Evolutionary conservation across 2,888 invertebrate genomes (phyloP), one percentile per base, ranked within the genome.

Genomic region (Mechanitis messenoides): DNA sequence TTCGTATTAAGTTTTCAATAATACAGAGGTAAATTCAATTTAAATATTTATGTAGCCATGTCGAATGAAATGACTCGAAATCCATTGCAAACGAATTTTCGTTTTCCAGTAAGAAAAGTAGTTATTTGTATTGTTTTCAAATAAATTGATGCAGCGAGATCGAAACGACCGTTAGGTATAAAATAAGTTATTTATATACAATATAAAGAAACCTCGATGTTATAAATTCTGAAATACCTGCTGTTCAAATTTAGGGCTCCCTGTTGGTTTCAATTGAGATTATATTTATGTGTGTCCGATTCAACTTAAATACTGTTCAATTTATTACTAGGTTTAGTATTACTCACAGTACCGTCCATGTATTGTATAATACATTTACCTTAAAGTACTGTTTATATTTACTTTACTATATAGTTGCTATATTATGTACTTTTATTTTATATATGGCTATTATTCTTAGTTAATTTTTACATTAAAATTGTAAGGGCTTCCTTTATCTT

Each of bases 221-320:
- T 71, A 75, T 75, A 78, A 77, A 77, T 73, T 75, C 69, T 68
- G 64, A 71, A 71, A 71, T 62, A 64, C 61, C 64, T 65, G 64
- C 67, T 59, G 58, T 45, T 50, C 55, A 55, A 55, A 56, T 62
- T 68, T 61, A 60, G 59, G 54, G 55, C 59, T 50, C 63, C 59
- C 63, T 60, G 60, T 65, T 65, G 65, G 66, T 62, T 61, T 65
- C 59, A 59, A 63, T 55, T 61, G 46, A 64, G 60, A 67, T 64
- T 45, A 65, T 63, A 63, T 66, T 65, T 65, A 65, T 58, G 47
- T 55, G 38, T 64, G 47, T 65, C 47, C 45, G 9, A 56, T 55
- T 59, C 45, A 53, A 60, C 33, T 58, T 53, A 55, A 50, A 50
- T 28, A 50, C 31, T 4, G 28, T 50, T 2, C 50, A 50, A 50